These are phyloP conservation scores for Poeciliopsis retropinna DNA, from an alignment of 2,113 vertebrate genomes.

Conservation along the genomic window DNA sequence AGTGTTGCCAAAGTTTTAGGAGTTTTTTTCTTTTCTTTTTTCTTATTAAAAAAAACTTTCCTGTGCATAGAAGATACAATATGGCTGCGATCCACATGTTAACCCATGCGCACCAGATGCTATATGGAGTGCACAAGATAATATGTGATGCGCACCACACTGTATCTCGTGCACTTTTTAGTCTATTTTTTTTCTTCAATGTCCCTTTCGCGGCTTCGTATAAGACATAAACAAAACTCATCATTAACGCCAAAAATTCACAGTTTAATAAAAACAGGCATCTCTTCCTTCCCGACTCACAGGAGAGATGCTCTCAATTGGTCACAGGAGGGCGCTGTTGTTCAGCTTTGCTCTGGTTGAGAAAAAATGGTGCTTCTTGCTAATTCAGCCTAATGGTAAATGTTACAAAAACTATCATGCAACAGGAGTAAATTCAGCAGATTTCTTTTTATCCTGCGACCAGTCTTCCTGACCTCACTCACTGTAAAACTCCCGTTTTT, in stretches of 20 bases:
- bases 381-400: constrained; percentile 1
- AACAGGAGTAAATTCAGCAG: constrained; percentile 19
- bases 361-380: constrained; percentile 49
- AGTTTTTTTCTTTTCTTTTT: constrained; percentile 41
- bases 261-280: constrained; percentile 10
- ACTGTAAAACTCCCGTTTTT: constrained; percentile 31
- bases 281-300: constrained; percentile 13
- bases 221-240: constrained; percentile 30
- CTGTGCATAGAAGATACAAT: no score
- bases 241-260: constrained; percentile 57
- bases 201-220: no score
- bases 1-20: constrained; percentile 77
- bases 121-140: no score
- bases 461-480: constrained; percentile 53
- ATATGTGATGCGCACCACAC: no score
- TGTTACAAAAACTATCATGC: neutral
- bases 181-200: no score
- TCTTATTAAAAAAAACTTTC: neutral
- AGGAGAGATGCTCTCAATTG: constrained; percentile 11
- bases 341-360: constrained; percentile 21
- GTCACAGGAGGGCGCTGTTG: constrained; percentile 12
- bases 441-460: constrained; percentile 8
- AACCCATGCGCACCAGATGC: no score
- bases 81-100: no score
- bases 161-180: no score